Evolutionary conservation across 2,113 vertebrate species (phyloP).

Genomic region (Pao palembangensis): DNA sequence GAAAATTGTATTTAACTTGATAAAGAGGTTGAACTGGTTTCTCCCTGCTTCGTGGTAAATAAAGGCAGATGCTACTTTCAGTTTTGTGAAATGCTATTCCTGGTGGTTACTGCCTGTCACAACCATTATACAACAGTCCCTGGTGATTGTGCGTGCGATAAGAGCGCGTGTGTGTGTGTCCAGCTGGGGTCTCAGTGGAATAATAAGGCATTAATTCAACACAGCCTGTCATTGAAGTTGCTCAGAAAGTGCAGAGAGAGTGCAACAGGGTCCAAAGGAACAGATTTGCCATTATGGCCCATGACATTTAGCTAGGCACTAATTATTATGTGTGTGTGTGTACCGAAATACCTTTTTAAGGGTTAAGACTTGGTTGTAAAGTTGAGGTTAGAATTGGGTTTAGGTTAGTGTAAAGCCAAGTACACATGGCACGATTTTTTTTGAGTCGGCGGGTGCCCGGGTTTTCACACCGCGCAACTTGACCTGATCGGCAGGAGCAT

Average conservation of each 20-base stretch:
- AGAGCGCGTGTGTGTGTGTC: background rate
- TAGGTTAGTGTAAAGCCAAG: too few species aligned
- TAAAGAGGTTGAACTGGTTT: background rate
- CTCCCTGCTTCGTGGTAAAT: background rate
- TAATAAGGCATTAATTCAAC: conserved; percentile 37
- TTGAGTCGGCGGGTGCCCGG: too few species aligned
- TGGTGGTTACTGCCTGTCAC: background rate
- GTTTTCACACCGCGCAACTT: too few species aligned
- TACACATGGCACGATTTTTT: too few species aligned
- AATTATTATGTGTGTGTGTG: conserved; percentile 47
- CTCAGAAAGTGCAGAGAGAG: conserved; percentile 29
- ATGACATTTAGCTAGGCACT: conserved; percentile 63
- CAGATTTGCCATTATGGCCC: conserved; percentile 58
- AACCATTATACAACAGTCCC: background rate
- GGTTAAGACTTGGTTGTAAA: too few species aligned
- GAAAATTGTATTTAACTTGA: too few species aligned
- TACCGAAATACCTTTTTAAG: too few species aligned
- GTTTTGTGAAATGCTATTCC: too few species aligned
- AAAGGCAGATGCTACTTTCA: background rate
- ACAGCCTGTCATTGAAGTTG: conserved; percentile 25
- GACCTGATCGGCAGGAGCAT: too few species aligned
- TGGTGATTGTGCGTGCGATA: conserved; percentile 2
- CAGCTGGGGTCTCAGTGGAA: conserved; percentile 11
- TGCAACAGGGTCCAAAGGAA: conserved; percentile 50
- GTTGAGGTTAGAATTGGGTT: too few species aligned